phyloP scores from a whole-genome alignment of 2,113 vertebrate species.

The Salvelinus sp. region DNA sequence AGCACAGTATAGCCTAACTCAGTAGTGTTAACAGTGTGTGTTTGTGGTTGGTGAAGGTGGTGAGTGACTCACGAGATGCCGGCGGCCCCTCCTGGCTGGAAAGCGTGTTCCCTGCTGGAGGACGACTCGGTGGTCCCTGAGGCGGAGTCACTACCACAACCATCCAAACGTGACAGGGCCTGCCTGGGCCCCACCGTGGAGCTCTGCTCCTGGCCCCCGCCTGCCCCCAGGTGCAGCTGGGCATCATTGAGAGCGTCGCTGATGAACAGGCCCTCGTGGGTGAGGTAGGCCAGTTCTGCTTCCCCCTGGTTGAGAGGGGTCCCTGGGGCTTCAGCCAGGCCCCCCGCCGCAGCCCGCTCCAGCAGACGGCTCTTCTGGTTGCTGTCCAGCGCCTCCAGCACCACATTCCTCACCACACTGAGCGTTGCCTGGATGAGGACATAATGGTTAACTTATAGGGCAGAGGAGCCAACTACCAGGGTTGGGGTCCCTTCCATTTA shows the following conservation, averaged over 20 bases:
- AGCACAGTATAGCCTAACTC: no score
- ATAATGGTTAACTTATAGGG: neutral
- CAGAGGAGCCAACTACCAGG: neutral
- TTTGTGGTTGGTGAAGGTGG: neutral
- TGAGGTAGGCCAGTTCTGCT: slow-evolving; percentile 91
- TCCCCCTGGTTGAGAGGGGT: slow-evolving; percentile 64
- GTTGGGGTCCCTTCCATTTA: neutral
- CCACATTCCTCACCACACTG: slow-evolving; percentile 83
- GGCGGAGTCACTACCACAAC: slow-evolving; percentile 77
- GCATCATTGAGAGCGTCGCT: slow-evolving; percentile 86
- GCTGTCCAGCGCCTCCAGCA: slow-evolving; percentile 88
- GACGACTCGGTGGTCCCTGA: slow-evolving; percentile 81
- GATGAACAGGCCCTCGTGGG: slow-evolving; percentile 94
- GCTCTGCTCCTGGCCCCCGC: slow-evolving; percentile 52
- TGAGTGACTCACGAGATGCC: slow-evolving; percentile 76
- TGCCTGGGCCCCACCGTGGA: slow-evolving; percentile 51
- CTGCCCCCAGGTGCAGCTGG: slow-evolving; percentile 52
- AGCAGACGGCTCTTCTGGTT: slow-evolving; percentile 81
- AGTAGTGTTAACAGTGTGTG: no score
- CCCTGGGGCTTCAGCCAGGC: slow-evolving; percentile 5
- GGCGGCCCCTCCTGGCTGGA: slow-evolving; percentile 68
- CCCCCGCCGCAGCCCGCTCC: slow-evolving; percentile 39
- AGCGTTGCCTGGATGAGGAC: slow-evolving; percentile 79
- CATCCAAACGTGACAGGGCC: slow-evolving; percentile 67
- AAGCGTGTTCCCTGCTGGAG: slow-evolving; percentile 82